phyloP scores from a whole-genome alignment of 2,797 vertebrate genomes.

The Coilia nasus region DNA sequence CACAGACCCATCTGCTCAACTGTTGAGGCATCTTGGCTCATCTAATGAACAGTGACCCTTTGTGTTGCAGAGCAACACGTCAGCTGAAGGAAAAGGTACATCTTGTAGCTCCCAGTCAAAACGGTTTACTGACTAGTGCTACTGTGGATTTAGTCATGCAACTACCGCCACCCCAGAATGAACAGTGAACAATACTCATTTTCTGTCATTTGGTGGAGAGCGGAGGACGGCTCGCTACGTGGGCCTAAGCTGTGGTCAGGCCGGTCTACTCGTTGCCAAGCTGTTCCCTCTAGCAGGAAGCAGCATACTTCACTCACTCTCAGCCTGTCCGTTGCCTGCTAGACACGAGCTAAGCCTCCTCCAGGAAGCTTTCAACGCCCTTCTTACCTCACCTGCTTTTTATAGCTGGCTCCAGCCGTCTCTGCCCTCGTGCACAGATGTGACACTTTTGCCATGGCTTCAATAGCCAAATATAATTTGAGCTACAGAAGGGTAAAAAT shows the following conservation, averaged over 20 bases:
- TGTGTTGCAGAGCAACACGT: background rate
- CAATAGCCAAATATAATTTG: slow-evolving; percentile 66
- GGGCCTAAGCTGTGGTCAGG: slow-evolving; percentile 33
- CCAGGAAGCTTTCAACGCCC: slow-evolving; percentile 71
- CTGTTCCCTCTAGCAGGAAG: slow-evolving; percentile 58
- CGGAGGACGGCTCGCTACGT: background rate
- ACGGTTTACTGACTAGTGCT: background rate
- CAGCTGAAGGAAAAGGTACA: background rate
- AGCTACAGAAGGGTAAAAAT: slow-evolving; percentile 60
- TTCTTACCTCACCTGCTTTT: slow-evolving; percentile 85
- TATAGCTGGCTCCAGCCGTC: slow-evolving; percentile 75
- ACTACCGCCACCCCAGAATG: background rate
- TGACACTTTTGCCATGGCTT: slow-evolving; percentile 48
- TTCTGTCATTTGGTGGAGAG: background rate
- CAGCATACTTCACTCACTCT: slow-evolving; percentile 50
- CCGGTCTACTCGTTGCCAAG: slow-evolving; percentile 54
- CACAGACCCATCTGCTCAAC: slow-evolving; percentile 47
- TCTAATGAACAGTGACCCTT: slow-evolving; percentile 23
- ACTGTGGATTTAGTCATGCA: background rate
- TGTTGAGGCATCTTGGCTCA: background rate
- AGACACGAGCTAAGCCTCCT: slow-evolving; percentile 68
- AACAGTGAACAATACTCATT: background rate
- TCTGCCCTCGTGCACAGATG: slow-evolving; percentile 51
- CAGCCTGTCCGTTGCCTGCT: slow-evolving; percentile 59
- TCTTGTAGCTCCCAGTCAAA: background rate